These are phyloP conservation scores for Phalacrocorax pelagicus DNA, from an alignment of 2,113 vertebrate genomes.

Conservation along the genomic window DNA sequence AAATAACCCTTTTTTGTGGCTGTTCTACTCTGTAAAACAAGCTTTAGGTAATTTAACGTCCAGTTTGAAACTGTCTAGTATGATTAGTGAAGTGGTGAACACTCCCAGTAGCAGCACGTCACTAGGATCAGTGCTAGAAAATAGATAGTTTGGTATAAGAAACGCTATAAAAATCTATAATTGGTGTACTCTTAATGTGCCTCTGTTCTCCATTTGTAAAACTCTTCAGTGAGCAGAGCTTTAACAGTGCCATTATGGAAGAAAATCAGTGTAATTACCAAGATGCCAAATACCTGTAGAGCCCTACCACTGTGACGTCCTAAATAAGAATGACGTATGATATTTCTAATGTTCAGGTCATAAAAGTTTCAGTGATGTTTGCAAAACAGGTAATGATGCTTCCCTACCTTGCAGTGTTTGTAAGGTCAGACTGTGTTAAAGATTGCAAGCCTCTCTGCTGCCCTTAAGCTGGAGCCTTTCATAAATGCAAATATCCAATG, in stretches of 20 bases:
- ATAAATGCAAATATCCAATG: background rate
- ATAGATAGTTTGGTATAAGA: background rate
- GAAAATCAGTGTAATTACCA: background rate
- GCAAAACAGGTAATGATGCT: background rate
- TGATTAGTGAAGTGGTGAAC: background rate
- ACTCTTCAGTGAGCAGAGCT: background rate
- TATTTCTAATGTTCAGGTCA: background rate
- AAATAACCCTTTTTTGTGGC: background rate
- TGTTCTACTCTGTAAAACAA: background rate
- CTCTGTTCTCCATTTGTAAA: background rate
- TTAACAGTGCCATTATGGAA: background rate
- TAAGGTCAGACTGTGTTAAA: background rate
- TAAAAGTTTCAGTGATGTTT: background rate
- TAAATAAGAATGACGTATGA: background rate
- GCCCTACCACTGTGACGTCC: background rate
- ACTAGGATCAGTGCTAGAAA: background rate
- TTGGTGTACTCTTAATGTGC: background rate
- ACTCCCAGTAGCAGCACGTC: background rate
- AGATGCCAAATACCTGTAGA: background rate
- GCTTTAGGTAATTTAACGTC: background rate
- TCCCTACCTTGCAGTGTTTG: background rate
- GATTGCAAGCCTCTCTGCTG: background rate
- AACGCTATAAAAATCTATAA: background rate
- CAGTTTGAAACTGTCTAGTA: background rate
- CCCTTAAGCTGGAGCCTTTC: background rate